A percentile compares a stretch with the other conserved stretches of the same genome.
Evolutionary conservation across 1,140 invertebrate species (phyloP).

Genomic region (Hycleus cichorii): DNA sequence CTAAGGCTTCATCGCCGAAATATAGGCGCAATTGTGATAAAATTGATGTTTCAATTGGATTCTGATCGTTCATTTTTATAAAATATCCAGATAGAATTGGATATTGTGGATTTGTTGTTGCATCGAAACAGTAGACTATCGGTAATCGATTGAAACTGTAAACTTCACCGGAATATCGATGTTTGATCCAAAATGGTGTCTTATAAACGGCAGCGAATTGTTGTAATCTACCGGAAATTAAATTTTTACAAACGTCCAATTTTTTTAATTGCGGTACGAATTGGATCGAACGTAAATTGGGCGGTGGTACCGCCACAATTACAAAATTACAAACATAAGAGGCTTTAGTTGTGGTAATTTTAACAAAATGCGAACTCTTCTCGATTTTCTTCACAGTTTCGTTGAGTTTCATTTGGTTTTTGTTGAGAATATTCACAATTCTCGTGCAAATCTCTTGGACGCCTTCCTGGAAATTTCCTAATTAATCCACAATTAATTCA

Average conservation of each 20-base stretch:
- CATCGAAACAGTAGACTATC: conserved; percentile 15
- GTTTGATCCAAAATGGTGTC: conserved; percentile 22
- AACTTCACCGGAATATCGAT: conserved; percentile 17
- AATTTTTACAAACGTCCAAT: not conserved
- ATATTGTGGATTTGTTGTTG: not conserved
- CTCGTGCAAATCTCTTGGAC: conserved; percentile 5
- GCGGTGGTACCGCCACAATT: conserved; percentile 21
- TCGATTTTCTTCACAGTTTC: conserved; percentile 2
- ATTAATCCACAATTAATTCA: not conserved
- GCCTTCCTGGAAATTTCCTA: not conserved
- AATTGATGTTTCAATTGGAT: not conserved
- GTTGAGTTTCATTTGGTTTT: not conserved
- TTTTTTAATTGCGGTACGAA: conserved; percentile 7
- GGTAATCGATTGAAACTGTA: not conserved
- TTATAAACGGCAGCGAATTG: conserved; percentile 21
- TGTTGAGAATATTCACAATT: not conserved
- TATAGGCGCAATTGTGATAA: conserved; percentile 17
- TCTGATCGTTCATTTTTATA: not conserved
- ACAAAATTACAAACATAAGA: conserved; percentile 5
- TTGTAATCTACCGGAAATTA: not conserved
- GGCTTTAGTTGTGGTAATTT: not conserved
- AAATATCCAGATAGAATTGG: conserved; percentile 15
- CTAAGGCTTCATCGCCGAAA: conserved; percentile 22
- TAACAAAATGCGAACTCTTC: not conserved
- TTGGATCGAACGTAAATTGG: conserved; percentile 13